Base-by-base conservation (phyloP, 2,888 invertebrate species). In the Pristionchus mayeri region DNA sequence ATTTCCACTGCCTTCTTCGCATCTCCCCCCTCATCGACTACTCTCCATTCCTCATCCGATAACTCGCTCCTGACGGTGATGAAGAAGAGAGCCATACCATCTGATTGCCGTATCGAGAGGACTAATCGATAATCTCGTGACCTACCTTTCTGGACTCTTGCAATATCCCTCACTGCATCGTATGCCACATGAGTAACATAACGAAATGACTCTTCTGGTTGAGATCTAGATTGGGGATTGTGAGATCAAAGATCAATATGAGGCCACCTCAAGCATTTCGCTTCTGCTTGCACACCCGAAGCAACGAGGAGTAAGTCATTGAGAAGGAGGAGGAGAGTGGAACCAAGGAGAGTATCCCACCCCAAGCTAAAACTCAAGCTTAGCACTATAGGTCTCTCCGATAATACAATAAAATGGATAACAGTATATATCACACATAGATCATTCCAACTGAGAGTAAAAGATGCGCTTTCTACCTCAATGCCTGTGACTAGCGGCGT, bases 31-130 rank as follows among this genome's bases (percentile, higher is more conserved):
- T 57, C 80, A 57, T 80, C 80, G 13, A 57, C 4, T n/a, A 80
- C 24, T 16, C 54, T 52, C 80, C 80, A 80, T 37, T 80, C 80
- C 7, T 80, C 80, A 57, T 80, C 80, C 3, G 80, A 80, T 16
- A 80, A 50, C 37, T 80, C 80, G n/a, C 54, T 80, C 3, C 80
- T 50, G 30, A 80, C 57, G 4, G 80, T 80, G 6, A 80, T 37
- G 40, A 80, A 80, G 57, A 37, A 54, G n/a, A 80, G 40, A 21
- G 54, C 37, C 11, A 16, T 24, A 11, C 40, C 80, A 30, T 57
- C 80, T 80, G 24, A 54, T 27, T n/a, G n/a, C n/a, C n/a, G n/a
- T n/a, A n/a, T n/a, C n/a, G n/a, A n/a, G n/a, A n/a, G n/a, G n/a
- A n/a, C n/a, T n/a, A n/a, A n/a, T n/a, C n/a, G n/a, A n/a, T n/a